Evolutionary conservation across 2,113 vertebrate genomes (phyloP).

Genomic region (Catharus bicknelli): DNA sequence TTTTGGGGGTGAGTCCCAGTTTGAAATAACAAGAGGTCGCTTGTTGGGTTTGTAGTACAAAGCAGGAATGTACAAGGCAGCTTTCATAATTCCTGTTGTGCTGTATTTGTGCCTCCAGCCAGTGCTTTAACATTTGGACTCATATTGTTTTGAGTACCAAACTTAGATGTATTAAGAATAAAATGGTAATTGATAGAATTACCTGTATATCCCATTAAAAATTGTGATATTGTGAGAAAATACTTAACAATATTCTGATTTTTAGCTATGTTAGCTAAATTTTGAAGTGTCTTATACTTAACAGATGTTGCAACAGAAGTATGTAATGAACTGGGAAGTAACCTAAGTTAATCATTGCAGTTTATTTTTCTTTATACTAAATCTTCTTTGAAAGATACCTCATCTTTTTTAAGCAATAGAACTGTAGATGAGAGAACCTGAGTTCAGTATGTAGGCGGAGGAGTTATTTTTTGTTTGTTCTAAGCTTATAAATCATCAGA

Average conservation of each 20-base stretch:
- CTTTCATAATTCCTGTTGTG: slow-evolving; percentile 40
- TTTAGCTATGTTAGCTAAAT: slow-evolving; percentile 51
- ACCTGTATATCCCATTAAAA: slow-evolving; percentile 24
- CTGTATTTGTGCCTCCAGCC: slow-evolving; percentile 66
- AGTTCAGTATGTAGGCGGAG: not conserved
- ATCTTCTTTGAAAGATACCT: slow-evolving; percentile 64
- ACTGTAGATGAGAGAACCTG: slow-evolving; percentile 22
- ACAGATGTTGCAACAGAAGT: slow-evolving; percentile 31
- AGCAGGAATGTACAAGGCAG: slow-evolving; percentile 38
- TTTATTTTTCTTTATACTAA: slow-evolving; percentile 57
- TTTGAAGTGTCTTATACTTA: slow-evolving; percentile 12
- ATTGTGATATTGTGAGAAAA: slow-evolving; percentile 22
- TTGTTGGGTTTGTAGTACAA: slow-evolving; percentile 21
- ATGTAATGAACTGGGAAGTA: not conserved
- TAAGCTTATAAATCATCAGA: slow-evolving; percentile 13
- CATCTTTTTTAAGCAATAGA: slow-evolving; percentile 59
- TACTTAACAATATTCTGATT: slow-evolving; percentile 40
- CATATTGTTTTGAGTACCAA: slow-evolving; percentile 57
- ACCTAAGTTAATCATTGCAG: slow-evolving; percentile 50
- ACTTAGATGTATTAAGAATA: slow-evolving; percentile 41
- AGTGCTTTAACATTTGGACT: slow-evolving; percentile 62
- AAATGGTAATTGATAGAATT: slow-evolving; percentile 19
- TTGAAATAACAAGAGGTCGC: not conserved
- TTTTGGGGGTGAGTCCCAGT: not conserved
- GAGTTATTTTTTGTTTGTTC: slow-evolving; percentile 28